Percentiles rank a stretch among this genome's conserved stretches.
phyloP scores from a whole-genome alignment of 2,113 vertebrate species.

The Sinosuthora webbiana region DNA sequence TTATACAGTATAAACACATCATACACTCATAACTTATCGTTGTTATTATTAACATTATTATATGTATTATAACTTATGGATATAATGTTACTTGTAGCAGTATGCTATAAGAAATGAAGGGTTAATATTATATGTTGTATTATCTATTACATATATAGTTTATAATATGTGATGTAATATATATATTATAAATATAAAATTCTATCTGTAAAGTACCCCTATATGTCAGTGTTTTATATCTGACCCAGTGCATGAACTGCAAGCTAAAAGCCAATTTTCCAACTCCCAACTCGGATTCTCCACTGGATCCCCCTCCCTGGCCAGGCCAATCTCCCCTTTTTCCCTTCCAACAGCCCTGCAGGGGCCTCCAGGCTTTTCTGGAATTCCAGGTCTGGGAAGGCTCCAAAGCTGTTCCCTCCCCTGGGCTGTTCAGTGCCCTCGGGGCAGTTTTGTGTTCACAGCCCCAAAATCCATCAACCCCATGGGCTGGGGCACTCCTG shows the following conservation, averaged over 20 bases:
- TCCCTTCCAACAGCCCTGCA: not conserved
- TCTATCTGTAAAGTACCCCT: fast-evolving
- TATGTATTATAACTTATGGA: not conserved
- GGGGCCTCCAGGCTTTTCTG: not conserved
- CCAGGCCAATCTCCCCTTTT: not conserved
- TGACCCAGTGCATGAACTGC: not conserved
- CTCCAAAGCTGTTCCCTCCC: not conserved
- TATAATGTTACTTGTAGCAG: not conserved
- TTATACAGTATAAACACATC: not conserved
- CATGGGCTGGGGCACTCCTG: not conserved
- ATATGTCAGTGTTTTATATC: fast-evolving
- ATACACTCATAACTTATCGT: too few relatives aligned
- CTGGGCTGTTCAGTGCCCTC: not conserved
- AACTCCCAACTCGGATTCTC: fast-evolving
- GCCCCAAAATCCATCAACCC: not conserved
- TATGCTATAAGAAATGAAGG: not conserved
- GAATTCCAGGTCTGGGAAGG: not conserved
- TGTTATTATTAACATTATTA: too few relatives aligned
- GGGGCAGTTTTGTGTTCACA: not conserved
- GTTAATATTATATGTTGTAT: not conserved
- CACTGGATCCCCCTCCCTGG: not conserved
- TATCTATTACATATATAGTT: too few relatives aligned
- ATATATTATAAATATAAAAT: too few relatives aligned
- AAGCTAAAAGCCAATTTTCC: not conserved
- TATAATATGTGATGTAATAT: too few relatives aligned